phyloP scores from a whole-genome alignment of 1,140 invertebrate genomes.

The Leptestheria dahalacensis region DNA sequence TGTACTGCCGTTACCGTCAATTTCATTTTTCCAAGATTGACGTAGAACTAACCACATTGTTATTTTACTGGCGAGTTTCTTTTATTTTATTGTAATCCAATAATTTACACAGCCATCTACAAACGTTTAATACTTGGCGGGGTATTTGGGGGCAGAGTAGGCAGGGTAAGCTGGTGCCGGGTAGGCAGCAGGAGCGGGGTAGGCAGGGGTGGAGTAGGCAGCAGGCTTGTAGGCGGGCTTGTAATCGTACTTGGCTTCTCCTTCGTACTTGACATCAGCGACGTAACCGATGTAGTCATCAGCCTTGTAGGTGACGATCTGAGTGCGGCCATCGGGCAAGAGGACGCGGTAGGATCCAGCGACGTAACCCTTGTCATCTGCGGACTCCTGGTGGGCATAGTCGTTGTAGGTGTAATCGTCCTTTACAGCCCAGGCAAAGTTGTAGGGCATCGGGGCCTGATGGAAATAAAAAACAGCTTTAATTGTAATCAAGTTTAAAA shows the following conservation, averaged over 20 bases:
- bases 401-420: conserved; percentile 50
- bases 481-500: conserved; percentile 38
- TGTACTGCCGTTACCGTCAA: no score
- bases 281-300: conserved; percentile 61
- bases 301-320: conserved; percentile 58
- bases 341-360: conserved; percentile 54
- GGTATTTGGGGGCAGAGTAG: conserved; percentile 7
- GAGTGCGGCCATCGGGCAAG: conserved; percentile 55
- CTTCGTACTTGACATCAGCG: conserved; percentile 58
- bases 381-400: conserved; percentile 51
- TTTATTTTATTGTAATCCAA: no score
- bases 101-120: neutral
- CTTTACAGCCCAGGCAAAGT: conserved; percentile 53
- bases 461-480: neutral
- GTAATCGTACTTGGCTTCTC: conserved; percentile 21
- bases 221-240: neutral
- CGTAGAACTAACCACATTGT: no score
- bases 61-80: no score
- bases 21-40: no score
- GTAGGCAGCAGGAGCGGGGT: neutral
- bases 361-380: conserved; percentile 39
- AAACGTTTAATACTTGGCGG: neutral
- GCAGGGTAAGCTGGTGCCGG: conserved; percentile 5
- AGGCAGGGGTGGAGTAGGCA: conserved; percentile 10
- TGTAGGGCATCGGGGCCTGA: conserved; percentile 36